Evolutionary conservation across 2,113 vertebrate species (phyloP).

Genomic region (Gobius niger): DNA sequence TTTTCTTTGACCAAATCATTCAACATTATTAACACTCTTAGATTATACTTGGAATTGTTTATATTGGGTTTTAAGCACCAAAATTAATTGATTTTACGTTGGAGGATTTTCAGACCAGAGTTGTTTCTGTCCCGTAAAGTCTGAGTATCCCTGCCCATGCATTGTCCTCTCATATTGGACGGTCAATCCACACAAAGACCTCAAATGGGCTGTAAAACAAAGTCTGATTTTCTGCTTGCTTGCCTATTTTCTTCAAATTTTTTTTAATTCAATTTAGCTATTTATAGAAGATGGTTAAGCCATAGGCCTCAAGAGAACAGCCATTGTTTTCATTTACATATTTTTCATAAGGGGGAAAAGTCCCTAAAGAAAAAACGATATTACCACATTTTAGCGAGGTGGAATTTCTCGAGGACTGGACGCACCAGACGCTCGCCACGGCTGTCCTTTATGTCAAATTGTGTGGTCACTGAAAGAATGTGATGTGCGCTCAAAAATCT

Average conservation of each 20-base stretch:
- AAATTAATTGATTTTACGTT: too few species aligned
- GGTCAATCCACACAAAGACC: conserved; percentile 13
- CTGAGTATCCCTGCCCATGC: conserved; percentile 13
- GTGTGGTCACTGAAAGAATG: conserved; percentile 50
- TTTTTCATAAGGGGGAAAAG: conserved; percentile 36
- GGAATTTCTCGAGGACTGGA: conserved; percentile 51
- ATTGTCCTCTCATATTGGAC: conserved; percentile 60
- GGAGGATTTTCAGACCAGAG: too few species aligned
- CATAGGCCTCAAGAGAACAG: neutral
- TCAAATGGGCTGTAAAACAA: neutral
- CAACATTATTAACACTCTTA: too few species aligned
- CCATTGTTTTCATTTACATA: neutral
- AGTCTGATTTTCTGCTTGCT: neutral
- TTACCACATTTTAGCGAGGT: conserved; percentile 60
- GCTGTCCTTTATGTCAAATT: conserved; percentile 61
- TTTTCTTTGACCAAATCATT: too few species aligned
- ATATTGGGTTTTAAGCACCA: too few species aligned
- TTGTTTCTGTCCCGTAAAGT: too few species aligned
- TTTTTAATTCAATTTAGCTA: too few species aligned
- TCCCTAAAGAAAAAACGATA: conserved; percentile 29
- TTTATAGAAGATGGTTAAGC: neutral
- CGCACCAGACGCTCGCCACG: conserved; percentile 55
- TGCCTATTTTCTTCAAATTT: too few species aligned
- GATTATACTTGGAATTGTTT: too few species aligned
- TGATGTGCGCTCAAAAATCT: conserved; percentile 32